Base-by-base conservation (phyloP, 2,113 vertebrate genomes). In the Grammomys surdaster region DNA sequence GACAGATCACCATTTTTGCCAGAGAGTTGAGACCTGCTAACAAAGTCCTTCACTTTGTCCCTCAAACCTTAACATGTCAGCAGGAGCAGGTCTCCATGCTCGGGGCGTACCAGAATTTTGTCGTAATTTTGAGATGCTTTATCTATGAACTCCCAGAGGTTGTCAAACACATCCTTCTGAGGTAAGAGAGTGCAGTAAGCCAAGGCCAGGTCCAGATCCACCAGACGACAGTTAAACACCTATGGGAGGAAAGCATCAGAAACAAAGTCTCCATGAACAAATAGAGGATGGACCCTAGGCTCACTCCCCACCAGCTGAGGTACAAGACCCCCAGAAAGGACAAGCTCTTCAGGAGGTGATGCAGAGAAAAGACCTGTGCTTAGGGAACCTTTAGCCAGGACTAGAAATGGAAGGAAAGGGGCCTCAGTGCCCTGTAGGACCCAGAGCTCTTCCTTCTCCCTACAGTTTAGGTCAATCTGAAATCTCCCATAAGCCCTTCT, bases 41-140 rank as follows among this genome's bases (percentile, higher is more conserved):
- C n/a, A 51, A 78, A 93, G 46, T 13, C 80, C 14, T 88, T 87
- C 40, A 67, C 65, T 48, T 65, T 60, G 58, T 31, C 80, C 58
- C 33, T 36, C 24, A 72, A 43, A 67, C 31, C 46, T 26, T 31
- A 76, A 51, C 24, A 73, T 0, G 46, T 65, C 10, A 85, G n/a
- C 73, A 93, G 54, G 0, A 24, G 70, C 96, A 85, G 4, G 26
- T 5, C 40, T 12, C 36, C 70, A 84, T 28, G 91, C 78, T 85
- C 54, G 77, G 43, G 81, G 95, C 93, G 90, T 98, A 99, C 99
- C 99, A 99, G 90, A 90, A 99, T 98, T 98, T 99, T 99, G 96
- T 99, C 99, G 93, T 99, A 99, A 95, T 99, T 99, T 96, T 99
- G 99, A 99, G 99, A 99, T 0, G 99, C 99, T 80, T 99, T 99